Conservation (phyloP, 2,113 vertebrate genomes). For the Elephantulus edwardii region DNA sequence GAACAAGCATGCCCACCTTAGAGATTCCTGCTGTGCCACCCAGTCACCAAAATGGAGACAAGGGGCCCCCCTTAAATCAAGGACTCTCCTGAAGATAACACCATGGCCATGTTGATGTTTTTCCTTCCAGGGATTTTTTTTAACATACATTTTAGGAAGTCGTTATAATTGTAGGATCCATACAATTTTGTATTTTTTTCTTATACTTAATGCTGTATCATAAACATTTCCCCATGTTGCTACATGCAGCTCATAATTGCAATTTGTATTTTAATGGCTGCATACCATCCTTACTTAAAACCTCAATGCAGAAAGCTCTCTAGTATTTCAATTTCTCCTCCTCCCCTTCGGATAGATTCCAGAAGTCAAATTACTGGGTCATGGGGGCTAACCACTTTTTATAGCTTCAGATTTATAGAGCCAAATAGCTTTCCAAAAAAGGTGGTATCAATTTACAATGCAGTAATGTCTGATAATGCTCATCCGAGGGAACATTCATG, state of each 20-base stretch:
- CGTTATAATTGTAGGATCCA: neutral
- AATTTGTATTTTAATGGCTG: conserved; percentile 1
- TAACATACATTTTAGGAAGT: neutral
- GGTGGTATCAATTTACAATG: conserved; percentile 5
- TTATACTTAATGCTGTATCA: neutral
- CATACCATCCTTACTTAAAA: conserved; percentile 52
- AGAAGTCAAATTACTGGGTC: conserved; percentile 51
- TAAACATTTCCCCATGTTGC: conserved; percentile 9
- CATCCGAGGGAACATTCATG: neutral
- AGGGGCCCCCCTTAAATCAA: neutral
- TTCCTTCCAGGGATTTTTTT: neutral
- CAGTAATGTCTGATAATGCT: conserved; percentile 1
- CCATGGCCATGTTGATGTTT: neutral
- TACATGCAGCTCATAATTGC: neutral
- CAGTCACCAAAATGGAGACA: no score
- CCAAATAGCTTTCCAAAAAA: conserved; percentile 25
- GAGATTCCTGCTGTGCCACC: no score
- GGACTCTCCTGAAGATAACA: neutral
- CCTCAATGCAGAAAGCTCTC: conserved; percentile 26
- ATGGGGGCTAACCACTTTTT: conserved; percentile 19
- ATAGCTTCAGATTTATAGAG: neutral
- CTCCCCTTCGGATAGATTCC: neutral
- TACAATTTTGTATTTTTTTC: neutral
- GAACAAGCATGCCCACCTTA: no score
- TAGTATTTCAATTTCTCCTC: neutral